These are phyloP conservation scores for Notodonta ziczac DNA, from an alignment of 2,888 invertebrate genomes.

Conservation along the genomic window DNA sequence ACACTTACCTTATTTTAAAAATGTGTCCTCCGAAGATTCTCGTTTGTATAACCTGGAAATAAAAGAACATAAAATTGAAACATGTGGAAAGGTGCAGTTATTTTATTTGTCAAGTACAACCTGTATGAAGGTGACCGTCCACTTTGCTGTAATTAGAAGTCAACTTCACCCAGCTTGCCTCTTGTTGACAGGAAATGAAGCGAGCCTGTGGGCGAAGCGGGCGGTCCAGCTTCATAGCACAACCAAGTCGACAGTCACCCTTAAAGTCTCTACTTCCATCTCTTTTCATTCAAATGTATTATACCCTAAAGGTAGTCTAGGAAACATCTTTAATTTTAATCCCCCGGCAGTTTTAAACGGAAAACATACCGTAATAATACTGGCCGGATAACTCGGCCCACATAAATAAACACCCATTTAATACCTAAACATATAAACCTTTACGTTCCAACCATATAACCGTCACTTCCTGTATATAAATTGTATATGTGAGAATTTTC, in stretches of 20 bases:
- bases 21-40: slow-evolving; percentile 34
- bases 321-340: neutral
- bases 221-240: too few species aligned
- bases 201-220: too few species aligned
- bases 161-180: too few species aligned
- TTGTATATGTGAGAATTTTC: slow-evolving; percentile 30
- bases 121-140: too few species aligned
- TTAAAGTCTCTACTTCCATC: too few species aligned
- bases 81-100: neutral
- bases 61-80: slow-evolving; percentile 11
- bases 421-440: slow-evolving; percentile 8
- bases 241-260: too few species aligned
- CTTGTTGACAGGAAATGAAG: too few species aligned
- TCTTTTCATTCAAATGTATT: neutral
- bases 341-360: neutral
- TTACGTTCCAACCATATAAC: neutral
- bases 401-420: slow-evolving; percentile 1
- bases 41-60: slow-evolving; percentile 44
- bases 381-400: slow-evolving; percentile 1
- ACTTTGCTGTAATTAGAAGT: too few species aligned
- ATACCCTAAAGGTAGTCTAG: neutral
- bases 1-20: slow-evolving; percentile 44
- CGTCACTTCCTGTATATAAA: slow-evolving; percentile 14
- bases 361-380: neutral
- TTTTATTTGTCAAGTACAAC: too few species aligned